Percentiles rank a stretch among this genome's conserved stretches.
phyloP scores from a whole-genome alignment of 2,113 vertebrate genomes.

The Suricata suricatta region DNA sequence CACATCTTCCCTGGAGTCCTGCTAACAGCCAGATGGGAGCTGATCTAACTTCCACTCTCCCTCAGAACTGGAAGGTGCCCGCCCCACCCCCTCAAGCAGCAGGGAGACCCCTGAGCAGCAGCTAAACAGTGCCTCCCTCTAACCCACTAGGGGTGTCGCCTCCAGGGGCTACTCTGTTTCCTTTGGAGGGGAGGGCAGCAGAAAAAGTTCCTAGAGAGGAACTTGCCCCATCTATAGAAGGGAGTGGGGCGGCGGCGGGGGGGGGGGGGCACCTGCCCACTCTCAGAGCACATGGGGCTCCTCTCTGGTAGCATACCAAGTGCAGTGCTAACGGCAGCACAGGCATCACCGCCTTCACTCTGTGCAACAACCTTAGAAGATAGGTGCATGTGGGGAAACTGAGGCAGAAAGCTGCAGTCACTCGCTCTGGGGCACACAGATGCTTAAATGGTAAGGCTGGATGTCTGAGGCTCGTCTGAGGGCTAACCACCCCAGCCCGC shows the following conservation, averaged over 20 bases:
- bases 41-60: conserved; percentile 13
- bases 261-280: neutral
- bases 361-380: neutral
- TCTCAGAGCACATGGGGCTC: neutral
- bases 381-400: neutral
- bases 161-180: conserved; percentile 4
- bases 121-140: neutral
- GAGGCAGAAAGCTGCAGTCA: neutral
- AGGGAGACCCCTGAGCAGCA: conserved; percentile 36
- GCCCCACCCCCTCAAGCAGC: neutral
- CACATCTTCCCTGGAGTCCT: neutral
- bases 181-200: neutral
- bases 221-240: neutral
- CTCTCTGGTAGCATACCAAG: neutral
- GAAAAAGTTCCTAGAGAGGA: neutral
- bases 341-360: neutral
- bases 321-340: neutral
- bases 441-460: neutral
- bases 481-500: neutral
- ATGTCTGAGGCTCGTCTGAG: neutral
- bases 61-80: neutral
- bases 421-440: neutral
- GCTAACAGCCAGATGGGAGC: neutral
- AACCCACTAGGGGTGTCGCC: neutral
- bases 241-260: neutral